Conservation (phyloP, 1,140 invertebrate species). For the Odontomachus brunneus region DNA sequence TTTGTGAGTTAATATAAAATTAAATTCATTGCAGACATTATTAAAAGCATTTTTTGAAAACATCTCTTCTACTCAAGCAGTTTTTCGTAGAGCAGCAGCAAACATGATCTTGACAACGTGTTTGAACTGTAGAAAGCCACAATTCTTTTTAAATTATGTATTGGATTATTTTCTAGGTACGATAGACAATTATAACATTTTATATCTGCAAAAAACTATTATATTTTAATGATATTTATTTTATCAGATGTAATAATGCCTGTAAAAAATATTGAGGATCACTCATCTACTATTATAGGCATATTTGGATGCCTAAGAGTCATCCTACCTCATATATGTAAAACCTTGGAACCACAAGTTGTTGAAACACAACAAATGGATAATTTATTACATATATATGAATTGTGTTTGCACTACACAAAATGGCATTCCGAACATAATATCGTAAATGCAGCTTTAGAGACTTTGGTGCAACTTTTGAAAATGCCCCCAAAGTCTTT, state of each 20-base stretch:
- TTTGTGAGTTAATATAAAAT: slow-evolving; percentile 65
- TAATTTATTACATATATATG: slow-evolving; percentile 89
- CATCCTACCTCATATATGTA: slow-evolving; percentile 86
- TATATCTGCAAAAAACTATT: background rate
- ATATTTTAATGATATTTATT: slow-evolving; percentile 75
- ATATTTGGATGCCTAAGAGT: slow-evolving; percentile 88
- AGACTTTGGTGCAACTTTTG: slow-evolving; percentile 91
- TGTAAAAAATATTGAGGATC: slow-evolving; percentile 84
- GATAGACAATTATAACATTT: slow-evolving; percentile 1
- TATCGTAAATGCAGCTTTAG: slow-evolving; percentile 93
- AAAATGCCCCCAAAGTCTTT: slow-evolving; percentile 88
- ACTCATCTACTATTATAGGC: slow-evolving; percentile 87
- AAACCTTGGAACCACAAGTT: slow-evolving; percentile 62
- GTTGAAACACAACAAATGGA: slow-evolving; percentile 77
- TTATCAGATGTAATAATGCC: slow-evolving; percentile 86
- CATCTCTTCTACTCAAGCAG: slow-evolving; percentile 87
- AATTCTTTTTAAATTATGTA: slow-evolving; percentile 87
- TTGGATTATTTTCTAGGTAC: slow-evolving; percentile 85
- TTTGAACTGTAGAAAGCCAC: slow-evolving; percentile 88
- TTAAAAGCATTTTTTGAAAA: slow-evolving; percentile 89
- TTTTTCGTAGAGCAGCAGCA: slow-evolving; percentile 88
- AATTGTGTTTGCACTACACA: slow-evolving; percentile 91
- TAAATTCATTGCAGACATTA: slow-evolving; percentile 84
- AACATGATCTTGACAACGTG: slow-evolving; percentile 88
- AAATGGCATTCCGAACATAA: slow-evolving; percentile 91